phyloP scores from a whole-genome alignment of 2,113 vertebrate genomes.

The Sorex fumeus region DNA sequence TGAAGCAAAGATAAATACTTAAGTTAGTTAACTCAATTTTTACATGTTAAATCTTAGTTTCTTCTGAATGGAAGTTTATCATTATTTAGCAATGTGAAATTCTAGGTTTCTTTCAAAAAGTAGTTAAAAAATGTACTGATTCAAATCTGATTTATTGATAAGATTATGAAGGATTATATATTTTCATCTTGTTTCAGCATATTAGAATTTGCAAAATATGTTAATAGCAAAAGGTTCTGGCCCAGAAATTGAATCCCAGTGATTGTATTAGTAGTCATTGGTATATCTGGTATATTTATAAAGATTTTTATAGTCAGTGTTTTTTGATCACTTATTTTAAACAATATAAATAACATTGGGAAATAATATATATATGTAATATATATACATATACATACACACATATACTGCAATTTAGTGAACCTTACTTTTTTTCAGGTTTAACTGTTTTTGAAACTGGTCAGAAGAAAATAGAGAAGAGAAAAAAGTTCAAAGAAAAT shows the following conservation, averaged over 20 bases:
- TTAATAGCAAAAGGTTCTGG: background rate
- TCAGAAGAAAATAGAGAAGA: slow-evolving; percentile 95
- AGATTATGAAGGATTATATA: background rate
- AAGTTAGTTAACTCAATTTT: slow-evolving; percentile 44
- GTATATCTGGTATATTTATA: background rate
- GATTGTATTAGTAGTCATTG: background rate
- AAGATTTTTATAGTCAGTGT: slow-evolving; percentile 35
- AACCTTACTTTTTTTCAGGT: slow-evolving; percentile 86
- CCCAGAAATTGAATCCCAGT: background rate
- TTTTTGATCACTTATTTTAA: slow-evolving; percentile 29
- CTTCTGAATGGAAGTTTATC: slow-evolving; percentile 59
- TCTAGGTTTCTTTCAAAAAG: slow-evolving; percentile 66
- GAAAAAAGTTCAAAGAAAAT: slow-evolving; percentile 97
- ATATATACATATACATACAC: no score
- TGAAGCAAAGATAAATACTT: slow-evolving; percentile 19
- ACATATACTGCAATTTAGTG: slow-evolving; percentile 21
- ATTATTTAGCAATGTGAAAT: slow-evolving; percentile 70
- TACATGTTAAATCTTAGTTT: slow-evolving; percentile 51
- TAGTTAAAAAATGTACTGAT: slow-evolving; percentile 1
- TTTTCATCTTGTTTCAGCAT: slow-evolving; percentile 38
- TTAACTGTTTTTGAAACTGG: slow-evolving; percentile 97
- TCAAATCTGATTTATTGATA: slow-evolving; percentile 2
- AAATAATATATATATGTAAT: background rate
- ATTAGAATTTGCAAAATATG: slow-evolving; percentile 43
- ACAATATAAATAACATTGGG: no score